Conservation (phyloP, 2,888 invertebrate genomes). For the Neoitamus cyanurus region DNA sequence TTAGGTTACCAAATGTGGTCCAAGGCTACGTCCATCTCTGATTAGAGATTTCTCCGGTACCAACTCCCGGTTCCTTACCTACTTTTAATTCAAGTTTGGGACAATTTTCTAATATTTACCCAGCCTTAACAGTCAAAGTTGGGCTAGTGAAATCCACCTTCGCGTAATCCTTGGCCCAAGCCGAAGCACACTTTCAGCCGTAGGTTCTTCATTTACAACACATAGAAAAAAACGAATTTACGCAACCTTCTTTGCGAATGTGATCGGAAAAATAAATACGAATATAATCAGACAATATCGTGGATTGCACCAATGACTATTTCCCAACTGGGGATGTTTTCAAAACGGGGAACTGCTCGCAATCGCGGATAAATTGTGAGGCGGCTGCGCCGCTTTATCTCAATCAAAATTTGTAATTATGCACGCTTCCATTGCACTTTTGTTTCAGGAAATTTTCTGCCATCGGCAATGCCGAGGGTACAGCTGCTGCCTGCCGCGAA, state of each 20-base stretch:
- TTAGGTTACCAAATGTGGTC: no score
- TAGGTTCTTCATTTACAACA: no score
- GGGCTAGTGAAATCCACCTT: no score
- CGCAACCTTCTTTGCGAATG: background rate
- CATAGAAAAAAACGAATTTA: background rate
- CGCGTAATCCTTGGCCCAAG: no score
- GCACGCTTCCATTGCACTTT: slow-evolving; percentile 43
- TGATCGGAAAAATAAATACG: background rate
- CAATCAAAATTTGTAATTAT: slow-evolving; percentile 44
- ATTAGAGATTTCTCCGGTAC: no score
- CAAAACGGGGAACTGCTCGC: slow-evolving; percentile 12
- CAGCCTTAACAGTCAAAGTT: no score
- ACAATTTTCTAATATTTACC: no score
- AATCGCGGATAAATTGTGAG: slow-evolving; percentile 2
- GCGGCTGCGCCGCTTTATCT: slow-evolving; percentile 19
- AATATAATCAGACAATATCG: background rate
- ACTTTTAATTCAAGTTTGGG: no score
- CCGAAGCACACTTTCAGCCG: no score
- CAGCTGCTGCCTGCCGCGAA: slow-evolving; percentile 33
- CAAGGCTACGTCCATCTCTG: no score
- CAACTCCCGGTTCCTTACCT: no score
- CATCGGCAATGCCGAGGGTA: background rate
- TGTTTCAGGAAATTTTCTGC: slow-evolving; percentile 24
- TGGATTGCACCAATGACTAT: background rate
- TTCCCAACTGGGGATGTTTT: slow-evolving; percentile 20